These are phyloP conservation scores for Megaceryle maxima DNA, from an alignment of 2,113 vertebrate species.

Conservation along the genomic window DNA sequence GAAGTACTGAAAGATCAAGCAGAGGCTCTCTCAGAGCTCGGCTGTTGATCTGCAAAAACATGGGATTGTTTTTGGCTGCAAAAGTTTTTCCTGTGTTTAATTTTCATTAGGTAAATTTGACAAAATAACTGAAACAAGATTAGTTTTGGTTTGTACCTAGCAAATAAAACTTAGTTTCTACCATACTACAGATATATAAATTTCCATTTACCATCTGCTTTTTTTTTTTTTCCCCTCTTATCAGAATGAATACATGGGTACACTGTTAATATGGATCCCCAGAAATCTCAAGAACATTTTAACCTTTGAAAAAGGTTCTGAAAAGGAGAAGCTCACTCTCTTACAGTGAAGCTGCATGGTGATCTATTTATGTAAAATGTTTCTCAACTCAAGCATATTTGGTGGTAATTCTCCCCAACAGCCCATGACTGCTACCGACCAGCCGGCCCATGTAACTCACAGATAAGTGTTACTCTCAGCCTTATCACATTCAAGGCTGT, in stretches of 20 bases:
- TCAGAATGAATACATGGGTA: background rate
- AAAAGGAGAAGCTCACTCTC: background rate
- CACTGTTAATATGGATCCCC: background rate
- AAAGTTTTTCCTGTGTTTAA: background rate
- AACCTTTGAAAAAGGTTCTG: background rate
- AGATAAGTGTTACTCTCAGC: background rate
- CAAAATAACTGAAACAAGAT: background rate
- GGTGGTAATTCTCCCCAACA: background rate
- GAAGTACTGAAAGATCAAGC: background rate
- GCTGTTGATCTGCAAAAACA: background rate
- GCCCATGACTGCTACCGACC: background rate
- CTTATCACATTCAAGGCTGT: rapidly evolving
- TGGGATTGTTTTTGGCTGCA: background rate
- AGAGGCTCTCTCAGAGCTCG: background rate
- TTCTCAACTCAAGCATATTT: too few relatives aligned
- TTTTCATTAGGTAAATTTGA: background rate
- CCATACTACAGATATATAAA: background rate
- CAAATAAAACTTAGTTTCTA: background rate
- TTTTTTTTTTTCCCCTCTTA: too few relatives aligned
- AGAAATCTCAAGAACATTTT: background rate
- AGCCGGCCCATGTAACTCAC: rapidly evolving
- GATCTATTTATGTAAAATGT: background rate
- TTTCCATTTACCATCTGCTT: background rate
- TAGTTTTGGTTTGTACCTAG: background rate
- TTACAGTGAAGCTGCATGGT: background rate